Conservation (phyloP, 2,113 vertebrate species). For the Forbesichthys papilliferus region DNA sequence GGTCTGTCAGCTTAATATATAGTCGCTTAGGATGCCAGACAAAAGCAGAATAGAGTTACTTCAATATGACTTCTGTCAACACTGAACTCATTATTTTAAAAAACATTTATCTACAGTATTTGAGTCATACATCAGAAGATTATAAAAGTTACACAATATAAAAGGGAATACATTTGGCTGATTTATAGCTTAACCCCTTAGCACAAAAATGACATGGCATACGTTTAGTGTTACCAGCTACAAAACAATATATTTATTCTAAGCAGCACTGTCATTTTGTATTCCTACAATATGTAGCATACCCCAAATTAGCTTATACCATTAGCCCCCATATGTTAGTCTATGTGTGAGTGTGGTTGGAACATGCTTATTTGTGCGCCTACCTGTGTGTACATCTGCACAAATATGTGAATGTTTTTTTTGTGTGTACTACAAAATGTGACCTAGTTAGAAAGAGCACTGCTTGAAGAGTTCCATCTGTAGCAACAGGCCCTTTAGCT, state of each 20-base stretch:
- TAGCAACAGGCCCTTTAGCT: constrained; percentile 16
- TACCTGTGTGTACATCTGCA: neutral
- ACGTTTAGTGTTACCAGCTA: neutral
- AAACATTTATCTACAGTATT: no score
- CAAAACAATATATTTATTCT: neutral
- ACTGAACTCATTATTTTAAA: no score
- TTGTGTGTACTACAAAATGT: constrained; percentile 22
- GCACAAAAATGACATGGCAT: neutral
- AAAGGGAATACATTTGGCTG: no score
- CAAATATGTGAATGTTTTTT: neutral
- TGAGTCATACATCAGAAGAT: no score
- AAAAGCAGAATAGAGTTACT: no score
- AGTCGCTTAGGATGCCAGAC: no score
- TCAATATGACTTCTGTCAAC: no score
- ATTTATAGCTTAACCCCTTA: no score
- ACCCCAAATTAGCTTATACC: constrained; percentile 14
- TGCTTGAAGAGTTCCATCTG: constrained; percentile 25
- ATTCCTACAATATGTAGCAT: constrained; percentile 17
- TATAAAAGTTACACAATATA: no score
- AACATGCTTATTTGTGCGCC: neutral
- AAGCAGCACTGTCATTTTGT: no score
- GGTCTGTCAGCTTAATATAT: no score
- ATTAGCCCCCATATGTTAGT: constrained; percentile 31
- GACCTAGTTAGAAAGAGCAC: constrained; percentile 36
- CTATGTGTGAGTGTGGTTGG: neutral